Conservation (phyloP, 2,113 vertebrate species). For the Tretioscincus oriximinensis region DNA sequence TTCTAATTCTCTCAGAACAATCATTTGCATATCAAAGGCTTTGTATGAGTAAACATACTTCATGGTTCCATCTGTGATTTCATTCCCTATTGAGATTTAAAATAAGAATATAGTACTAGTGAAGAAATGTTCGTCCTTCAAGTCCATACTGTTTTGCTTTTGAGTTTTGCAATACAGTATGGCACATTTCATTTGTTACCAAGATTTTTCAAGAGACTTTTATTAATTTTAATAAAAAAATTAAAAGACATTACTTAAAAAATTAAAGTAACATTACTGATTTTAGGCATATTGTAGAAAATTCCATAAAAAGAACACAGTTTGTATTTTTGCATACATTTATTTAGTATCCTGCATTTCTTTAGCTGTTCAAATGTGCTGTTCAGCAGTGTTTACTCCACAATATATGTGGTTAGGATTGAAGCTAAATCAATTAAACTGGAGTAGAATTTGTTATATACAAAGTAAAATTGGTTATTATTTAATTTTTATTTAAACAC, state of each 20-base stretch:
- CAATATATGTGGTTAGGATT: neutral
- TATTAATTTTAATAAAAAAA: neutral
- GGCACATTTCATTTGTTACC: neutral
- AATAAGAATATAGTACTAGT: slow-evolving; percentile 29
- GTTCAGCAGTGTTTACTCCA: neutral
- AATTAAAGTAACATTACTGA: no score
- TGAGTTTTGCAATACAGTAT: slow-evolving; percentile 28
- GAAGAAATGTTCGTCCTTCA: slow-evolving; percentile 42
- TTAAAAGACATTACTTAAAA: no score
- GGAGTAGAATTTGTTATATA: neutral
- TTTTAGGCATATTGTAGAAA: neutral
- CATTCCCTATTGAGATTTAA: slow-evolving; percentile 47
- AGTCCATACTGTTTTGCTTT: slow-evolving; percentile 36
- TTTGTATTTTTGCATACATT: neutral
- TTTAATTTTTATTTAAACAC: neutral
- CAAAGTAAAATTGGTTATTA: neutral
- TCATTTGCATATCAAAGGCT: slow-evolving; percentile 86
- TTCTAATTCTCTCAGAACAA: slow-evolving; percentile 80
- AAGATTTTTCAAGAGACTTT: slow-evolving; percentile 1
- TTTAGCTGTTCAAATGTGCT: neutral
- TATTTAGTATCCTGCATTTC: no score
- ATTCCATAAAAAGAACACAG: no score
- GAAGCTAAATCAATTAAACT: neutral
- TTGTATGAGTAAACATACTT: slow-evolving; percentile 72
- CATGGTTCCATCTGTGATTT: slow-evolving; percentile 75